These are phyloP conservation scores for Dryoscopus gambensis DNA, from an alignment of 2,113 vertebrate genomes.

Conservation along the genomic window DNA sequence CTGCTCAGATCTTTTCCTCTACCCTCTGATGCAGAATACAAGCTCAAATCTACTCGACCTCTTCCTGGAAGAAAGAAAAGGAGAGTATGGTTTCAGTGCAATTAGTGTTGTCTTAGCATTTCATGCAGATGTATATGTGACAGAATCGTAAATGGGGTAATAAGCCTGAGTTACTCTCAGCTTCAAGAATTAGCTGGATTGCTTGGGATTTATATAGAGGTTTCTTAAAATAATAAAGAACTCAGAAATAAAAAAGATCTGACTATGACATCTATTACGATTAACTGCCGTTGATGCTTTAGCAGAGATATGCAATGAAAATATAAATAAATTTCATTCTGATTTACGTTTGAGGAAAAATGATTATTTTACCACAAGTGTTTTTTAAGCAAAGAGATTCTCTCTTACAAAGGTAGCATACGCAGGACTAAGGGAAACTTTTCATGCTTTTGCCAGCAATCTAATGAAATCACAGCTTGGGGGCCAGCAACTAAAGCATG, in stretches of 20 bases:
- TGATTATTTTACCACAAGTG: not conserved
- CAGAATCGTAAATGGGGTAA: not conserved
- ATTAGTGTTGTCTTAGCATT: not conserved
- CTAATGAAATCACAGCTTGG: not conserved
- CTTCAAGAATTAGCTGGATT: not conserved
- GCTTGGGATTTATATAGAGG: not conserved
- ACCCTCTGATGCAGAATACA: not conserved
- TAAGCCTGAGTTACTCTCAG: not conserved
- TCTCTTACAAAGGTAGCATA: not conserved
- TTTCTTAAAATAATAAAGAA: not conserved
- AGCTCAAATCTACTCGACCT: not conserved
- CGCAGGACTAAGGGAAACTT: accelerated
- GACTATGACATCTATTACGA: not conserved
- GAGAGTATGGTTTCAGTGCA: not conserved
- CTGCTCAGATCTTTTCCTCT: not conserved
- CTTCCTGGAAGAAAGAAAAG: not conserved
- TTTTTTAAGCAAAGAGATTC: not conserved
- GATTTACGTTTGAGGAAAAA: not conserved
- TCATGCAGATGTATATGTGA: not conserved
- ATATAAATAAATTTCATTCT: not conserved
- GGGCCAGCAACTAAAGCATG: not conserved
- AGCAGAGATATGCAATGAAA: not conserved
- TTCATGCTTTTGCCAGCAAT: not conserved
- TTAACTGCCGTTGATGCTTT: not conserved
- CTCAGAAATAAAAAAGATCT: not conserved